Evolutionary conservation across 2,888 invertebrate genomes (phyloP).

Genomic region (Euzophera pinguis): DNA sequence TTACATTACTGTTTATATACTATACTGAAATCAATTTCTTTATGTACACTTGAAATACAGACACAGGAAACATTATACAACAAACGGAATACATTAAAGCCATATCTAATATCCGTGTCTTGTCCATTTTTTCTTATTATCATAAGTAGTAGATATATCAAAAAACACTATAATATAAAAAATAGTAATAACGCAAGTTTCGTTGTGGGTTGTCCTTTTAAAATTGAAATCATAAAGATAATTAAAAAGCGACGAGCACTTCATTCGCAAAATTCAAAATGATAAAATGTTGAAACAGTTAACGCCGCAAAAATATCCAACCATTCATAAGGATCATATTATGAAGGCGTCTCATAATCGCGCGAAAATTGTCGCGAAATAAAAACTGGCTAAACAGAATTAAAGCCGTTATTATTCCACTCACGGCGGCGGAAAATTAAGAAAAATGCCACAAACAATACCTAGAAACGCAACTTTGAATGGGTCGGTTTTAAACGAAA

Average conservation of each 20-base stretch:
- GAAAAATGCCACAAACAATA: slow-evolving; percentile 54
- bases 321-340: slow-evolving; percentile 3
- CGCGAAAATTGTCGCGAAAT: slow-evolving; percentile 36
- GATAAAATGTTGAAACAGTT: slow-evolving; percentile 2
- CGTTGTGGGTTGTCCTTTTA: too few relatives aligned
- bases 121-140: too few relatives aligned
- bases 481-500: slow-evolving; percentile 1
- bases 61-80: too few relatives aligned
- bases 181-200: too few relatives aligned
- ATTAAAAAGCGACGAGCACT: not conserved
- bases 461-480: slow-evolving; percentile 40
- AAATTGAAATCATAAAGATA: not conserved
- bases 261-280: not conserved
- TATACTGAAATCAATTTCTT: too few relatives aligned
- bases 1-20: too few relatives aligned
- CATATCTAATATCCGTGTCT: too few relatives aligned
- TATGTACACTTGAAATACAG: too few relatives aligned
- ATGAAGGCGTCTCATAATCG: slow-evolving; percentile 9
- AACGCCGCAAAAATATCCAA: slow-evolving; percentile 1
- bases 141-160: too few relatives aligned
- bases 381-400: slow-evolving; percentile 52
- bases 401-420: slow-evolving; percentile 58
- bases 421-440: slow-evolving; percentile 64
- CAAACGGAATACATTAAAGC: too few relatives aligned
- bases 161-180: too few relatives aligned